These are phyloP conservation scores for Istiophorus platypterus DNA, from an alignment of 2,113 vertebrate species.

Conservation along the genomic window DNA sequence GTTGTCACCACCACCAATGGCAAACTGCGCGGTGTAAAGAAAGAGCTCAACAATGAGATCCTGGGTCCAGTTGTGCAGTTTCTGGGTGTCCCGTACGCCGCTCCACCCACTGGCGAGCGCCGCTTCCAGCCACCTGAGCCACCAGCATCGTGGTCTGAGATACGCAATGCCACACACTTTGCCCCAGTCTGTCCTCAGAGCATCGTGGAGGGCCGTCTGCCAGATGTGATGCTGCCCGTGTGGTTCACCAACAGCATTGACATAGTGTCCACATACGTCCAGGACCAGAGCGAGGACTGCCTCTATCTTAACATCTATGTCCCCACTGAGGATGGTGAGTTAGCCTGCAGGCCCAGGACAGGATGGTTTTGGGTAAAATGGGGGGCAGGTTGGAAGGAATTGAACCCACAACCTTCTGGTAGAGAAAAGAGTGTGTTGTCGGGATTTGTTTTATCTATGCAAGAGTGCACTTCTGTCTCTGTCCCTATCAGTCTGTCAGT, in stretches of 20 bases:
- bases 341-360: constrained; percentile 77
- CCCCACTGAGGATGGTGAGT: constrained; percentile 99
- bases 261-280: constrained; percentile 95
- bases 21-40: constrained; percentile 95
- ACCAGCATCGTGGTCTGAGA: constrained; percentile 90
- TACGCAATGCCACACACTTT: constrained; percentile 96
- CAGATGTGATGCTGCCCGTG: constrained; percentile 99
- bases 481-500: constrained; percentile 55
- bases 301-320: constrained; percentile 99
- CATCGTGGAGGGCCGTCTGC: constrained; percentile 95
- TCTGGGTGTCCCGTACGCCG: constrained; percentile 95
- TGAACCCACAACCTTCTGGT: constrained; percentile 35
- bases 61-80: constrained; percentile 98
- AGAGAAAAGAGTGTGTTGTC: constrained; percentile 31
- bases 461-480: constrained; percentile 46
- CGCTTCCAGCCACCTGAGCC: constrained; percentile 98
- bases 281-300: constrained; percentile 99
- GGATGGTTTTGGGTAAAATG: constrained; percentile 41
- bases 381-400: constrained; percentile 1
- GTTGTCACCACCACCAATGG: constrained; percentile 93
- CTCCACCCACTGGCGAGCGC: constrained; percentile 93
- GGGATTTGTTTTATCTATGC: constrained; percentile 61
- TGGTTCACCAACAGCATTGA: constrained; percentile 99
- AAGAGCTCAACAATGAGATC: constrained; percentile 99
- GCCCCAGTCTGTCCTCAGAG: constrained; percentile 98